A percentile compares a stretch with the other conserved stretches of the same genome.
Evolutionary conservation across 53 echinoderm and acorn worm species (phyloP).

Genomic region (Mesocentrotus franciscanus): DNA sequence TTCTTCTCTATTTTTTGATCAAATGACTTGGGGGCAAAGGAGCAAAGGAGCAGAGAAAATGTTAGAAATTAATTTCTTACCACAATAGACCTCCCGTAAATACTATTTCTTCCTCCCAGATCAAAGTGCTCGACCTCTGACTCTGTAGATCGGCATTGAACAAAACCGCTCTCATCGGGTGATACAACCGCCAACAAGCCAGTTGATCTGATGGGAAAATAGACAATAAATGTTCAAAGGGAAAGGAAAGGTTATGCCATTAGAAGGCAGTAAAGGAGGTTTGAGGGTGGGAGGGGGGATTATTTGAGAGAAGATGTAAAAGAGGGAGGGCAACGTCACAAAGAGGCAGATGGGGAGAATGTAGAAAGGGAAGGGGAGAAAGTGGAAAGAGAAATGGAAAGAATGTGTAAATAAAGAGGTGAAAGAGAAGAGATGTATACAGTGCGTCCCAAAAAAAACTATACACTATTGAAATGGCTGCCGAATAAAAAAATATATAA

Average conservation of each 20-base stretch:
- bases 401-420: background rate
- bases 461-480: too few species aligned
- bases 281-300: background rate
- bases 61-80: background rate
- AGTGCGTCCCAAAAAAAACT: too few species aligned
- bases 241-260: too few species aligned
- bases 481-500: too few species aligned
- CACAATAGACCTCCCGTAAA: constrained; percentile 21
- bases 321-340: background rate
- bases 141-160: background rate
- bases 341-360: background rate
- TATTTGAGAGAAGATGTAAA: too few species aligned
- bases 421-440: too few species aligned
- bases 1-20: background rate
- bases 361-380: background rate
- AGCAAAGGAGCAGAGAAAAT: background rate
- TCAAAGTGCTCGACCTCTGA: background rate
- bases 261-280: background rate
- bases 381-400: background rate
- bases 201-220: background rate
- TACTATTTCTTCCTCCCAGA: background rate
- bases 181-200: background rate
- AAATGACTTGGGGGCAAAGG: background rate
- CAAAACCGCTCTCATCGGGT: background rate
- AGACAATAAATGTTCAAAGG: background rate